Evolutionary conservation across 2,113 vertebrate species (phyloP).

Genomic region (Sinosuthora webbiana): DNA sequence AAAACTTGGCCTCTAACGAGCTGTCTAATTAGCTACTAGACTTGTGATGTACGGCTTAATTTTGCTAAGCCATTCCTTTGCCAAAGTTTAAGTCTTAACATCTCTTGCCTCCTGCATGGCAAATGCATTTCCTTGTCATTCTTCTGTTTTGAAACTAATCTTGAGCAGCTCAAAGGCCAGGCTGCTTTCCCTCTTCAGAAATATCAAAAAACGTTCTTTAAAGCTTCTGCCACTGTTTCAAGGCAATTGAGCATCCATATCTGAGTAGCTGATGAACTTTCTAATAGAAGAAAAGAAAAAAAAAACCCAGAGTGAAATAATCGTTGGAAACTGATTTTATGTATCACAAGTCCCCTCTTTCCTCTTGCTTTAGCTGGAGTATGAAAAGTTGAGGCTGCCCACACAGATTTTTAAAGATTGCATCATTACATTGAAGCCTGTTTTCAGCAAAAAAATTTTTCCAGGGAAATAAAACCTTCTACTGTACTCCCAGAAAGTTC

Average conservation of each 20-base stretch:
- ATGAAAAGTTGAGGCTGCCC: neutral
- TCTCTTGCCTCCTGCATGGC: neutral
- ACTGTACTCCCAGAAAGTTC: conserved; percentile 4
- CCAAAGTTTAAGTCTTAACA: neutral
- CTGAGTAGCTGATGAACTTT: neutral
- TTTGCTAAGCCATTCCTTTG: conserved; percentile 15
- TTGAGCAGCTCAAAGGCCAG: neutral
- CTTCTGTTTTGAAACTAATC: neutral
- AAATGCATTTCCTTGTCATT: neutral
- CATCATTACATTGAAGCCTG: neutral
- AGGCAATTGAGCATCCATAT: neutral
- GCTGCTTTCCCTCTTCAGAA: neutral
- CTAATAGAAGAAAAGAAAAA: neutral
- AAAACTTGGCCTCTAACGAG: conserved; percentile 56
- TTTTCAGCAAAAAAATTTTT: conserved; percentile 12
- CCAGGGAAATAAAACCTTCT: conserved; percentile 19
- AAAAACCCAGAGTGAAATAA: neutral
- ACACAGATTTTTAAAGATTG: neutral
- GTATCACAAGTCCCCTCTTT: neutral
- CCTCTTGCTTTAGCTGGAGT: neutral
- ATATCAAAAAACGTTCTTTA: neutral
- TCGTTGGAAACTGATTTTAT: neutral
- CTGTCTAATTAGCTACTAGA: conserved; percentile 55
- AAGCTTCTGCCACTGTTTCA: neutral
- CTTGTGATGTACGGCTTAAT: conserved; percentile 4